These are phyloP conservation scores for Apamea sordens DNA, from an alignment of 2,888 invertebrate species.

Conservation along the genomic window DNA sequence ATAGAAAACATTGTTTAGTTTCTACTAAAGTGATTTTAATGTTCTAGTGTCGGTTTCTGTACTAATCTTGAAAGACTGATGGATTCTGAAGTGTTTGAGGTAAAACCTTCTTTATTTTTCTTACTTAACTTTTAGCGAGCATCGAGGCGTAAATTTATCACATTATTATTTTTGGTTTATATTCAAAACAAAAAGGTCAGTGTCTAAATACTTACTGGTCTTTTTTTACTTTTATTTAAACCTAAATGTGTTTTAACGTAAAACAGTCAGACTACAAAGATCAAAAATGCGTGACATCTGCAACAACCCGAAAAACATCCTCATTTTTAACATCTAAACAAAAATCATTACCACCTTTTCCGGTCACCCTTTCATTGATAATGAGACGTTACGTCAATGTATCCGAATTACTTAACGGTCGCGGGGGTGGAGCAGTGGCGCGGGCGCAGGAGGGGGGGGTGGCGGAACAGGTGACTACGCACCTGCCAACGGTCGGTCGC, in stretches of 20 bases:
- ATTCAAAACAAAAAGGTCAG: not conserved
- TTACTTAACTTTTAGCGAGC: too few relatives aligned
- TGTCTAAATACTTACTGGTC: not conserved
- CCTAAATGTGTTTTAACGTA: not conserved
- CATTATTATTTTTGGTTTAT: not conserved
- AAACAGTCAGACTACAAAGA: not conserved
- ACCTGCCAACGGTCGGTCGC: conserved; percentile 87
- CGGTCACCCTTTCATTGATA: conserved; percentile 66
- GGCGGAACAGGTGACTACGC: conserved; percentile 85
- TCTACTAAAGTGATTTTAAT: not conserved
- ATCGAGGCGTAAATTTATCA: accelerated
- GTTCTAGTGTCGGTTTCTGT: not conserved
- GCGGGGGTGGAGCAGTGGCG: conserved; percentile 65
- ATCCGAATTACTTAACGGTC: conserved; percentile 83
- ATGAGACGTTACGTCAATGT: conserved; percentile 78
- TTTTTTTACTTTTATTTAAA: not conserved
- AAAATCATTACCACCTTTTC: conserved; percentile 61
- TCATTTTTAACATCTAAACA: conserved; percentile 20
- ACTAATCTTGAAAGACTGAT: too few relatives aligned
- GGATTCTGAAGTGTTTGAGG: too few relatives aligned
- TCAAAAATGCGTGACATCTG: conserved; percentile 12
- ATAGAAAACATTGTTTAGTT: too few relatives aligned
- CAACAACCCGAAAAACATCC: conserved; percentile 10
- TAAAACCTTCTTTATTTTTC: too few relatives aligned
- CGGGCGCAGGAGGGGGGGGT: conserved; percentile 53